These are phyloP conservation scores for Pseudorasbora parva DNA, from an alignment of 2,113 vertebrate genomes.

Conservation along the genomic window DNA sequence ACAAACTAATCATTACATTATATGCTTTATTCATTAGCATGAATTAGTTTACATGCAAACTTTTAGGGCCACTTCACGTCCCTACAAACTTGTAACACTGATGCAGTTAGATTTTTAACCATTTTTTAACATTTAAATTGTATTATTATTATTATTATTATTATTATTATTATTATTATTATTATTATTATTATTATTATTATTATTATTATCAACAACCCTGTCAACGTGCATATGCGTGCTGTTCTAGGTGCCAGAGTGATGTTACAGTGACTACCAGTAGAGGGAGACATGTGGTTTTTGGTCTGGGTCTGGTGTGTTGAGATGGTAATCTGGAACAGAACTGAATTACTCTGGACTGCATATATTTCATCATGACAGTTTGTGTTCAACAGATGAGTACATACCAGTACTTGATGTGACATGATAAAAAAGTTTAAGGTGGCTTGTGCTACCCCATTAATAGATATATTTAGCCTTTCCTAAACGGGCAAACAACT, in stretches of 20 bases:
- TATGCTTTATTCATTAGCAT: neutral
- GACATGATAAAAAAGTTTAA: neutral
- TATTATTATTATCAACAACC: neutral
- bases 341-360: neutral
- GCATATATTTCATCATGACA: neutral
- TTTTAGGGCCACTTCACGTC: neutral
- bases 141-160: neutral
- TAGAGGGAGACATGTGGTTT: constrained; percentile 48
- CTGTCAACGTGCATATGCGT: neutral
- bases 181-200: neutral
- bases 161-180: neutral
- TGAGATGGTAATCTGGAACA: constrained; percentile 32
- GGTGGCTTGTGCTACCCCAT: neutral
- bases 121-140: neutral
- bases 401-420: neutral
- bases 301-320: constrained; percentile 24
- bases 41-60: neutral
- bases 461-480: neutral
- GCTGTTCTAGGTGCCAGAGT: neutral
- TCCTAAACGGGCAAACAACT: neutral
- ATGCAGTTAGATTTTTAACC: neutral
- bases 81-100: neutral
- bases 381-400: constrained; percentile 11
- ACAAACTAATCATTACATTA: neutral
- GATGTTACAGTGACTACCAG: constrained; percentile 42